These are phyloP conservation scores for Onychomys leucogaster DNA, from an alignment of 2,797 vertebrate species.

Conservation along the genomic window DNA sequence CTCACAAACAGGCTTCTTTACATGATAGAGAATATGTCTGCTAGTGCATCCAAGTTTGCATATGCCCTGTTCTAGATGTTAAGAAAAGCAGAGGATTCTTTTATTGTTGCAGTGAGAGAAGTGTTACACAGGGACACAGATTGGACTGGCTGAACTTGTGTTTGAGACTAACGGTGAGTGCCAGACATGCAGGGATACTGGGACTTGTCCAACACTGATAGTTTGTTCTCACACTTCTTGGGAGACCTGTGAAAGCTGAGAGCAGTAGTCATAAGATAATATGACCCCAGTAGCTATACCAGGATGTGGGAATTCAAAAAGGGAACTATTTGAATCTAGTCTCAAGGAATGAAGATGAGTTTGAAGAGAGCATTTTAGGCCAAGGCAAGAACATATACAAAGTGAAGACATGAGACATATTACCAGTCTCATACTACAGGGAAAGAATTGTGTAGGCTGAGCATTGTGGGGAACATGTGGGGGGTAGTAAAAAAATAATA, in stretches of 20 bases:
- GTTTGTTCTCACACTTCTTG: background rate
- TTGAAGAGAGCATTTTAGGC: background rate
- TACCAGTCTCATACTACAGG: background rate
- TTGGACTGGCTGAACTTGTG: background rate
- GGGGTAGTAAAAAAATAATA: background rate
- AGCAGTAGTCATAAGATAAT: background rate
- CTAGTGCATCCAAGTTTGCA: background rate
- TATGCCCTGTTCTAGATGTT: background rate
- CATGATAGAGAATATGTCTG: background rate
- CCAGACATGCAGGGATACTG: background rate
- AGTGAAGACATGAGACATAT: background rate
- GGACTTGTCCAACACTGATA: background rate
- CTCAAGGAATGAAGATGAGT: background rate
- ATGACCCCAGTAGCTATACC: background rate
- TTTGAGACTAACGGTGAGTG: background rate
- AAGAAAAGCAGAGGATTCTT: background rate
- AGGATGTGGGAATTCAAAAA: background rate
- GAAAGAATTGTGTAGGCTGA: background rate
- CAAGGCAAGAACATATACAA: background rate
- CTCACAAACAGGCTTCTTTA: background rate
- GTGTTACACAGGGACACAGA: background rate
- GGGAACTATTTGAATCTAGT: background rate
- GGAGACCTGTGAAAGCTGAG: background rate
- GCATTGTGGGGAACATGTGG: too few relatives aligned
- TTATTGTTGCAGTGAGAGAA: background rate